Evolutionary conservation across 2,888 invertebrate species (phyloP).

Genomic region (Eucera pruinosa): DNA sequence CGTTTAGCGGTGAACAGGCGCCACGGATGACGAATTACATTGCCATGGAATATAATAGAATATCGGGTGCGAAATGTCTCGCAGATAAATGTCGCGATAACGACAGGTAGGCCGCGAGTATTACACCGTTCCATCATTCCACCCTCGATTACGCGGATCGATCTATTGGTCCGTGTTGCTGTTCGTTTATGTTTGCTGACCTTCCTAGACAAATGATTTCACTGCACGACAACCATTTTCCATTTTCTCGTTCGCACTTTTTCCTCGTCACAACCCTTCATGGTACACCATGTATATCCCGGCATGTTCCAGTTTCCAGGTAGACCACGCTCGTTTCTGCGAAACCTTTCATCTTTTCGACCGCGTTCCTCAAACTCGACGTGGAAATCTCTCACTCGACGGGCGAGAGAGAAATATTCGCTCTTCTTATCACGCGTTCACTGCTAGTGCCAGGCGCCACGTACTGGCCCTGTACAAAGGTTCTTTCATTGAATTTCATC

Average conservation of each 20-base stretch:
- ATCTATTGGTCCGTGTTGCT: slow-evolving; percentile 72
- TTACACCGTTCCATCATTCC: slow-evolving; percentile 76
- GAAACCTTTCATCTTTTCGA: slow-evolving; percentile 13
- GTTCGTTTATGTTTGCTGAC: slow-evolving; percentile 73
- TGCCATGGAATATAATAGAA: slow-evolving; percentile 68
- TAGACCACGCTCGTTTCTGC: background rate
- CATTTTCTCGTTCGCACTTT: slow-evolving; percentile 6
- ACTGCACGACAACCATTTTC: slow-evolving; percentile 65
- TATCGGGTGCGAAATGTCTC: slow-evolving; percentile 62
- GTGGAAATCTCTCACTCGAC: slow-evolving; percentile 18
- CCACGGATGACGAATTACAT: slow-evolving; percentile 67
- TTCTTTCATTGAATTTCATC: slow-evolving; percentile 68
- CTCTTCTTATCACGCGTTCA: slow-evolving; percentile 40
- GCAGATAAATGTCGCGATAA: slow-evolving; percentile 74
- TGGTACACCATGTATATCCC: background rate
- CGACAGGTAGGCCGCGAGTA: slow-evolving; percentile 69
- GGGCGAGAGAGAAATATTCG: slow-evolving; percentile 47
- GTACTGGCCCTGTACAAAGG: slow-evolving; percentile 36
- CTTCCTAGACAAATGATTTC: slow-evolving; percentile 69
- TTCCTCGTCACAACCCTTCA: background rate
- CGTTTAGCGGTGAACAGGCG: slow-evolving; percentile 9
- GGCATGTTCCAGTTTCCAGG: slow-evolving; percentile 4
- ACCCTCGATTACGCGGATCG: slow-evolving; percentile 77
- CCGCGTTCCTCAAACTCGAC: slow-evolving; percentile 16
- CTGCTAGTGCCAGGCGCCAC: slow-evolving; percentile 16